Evolutionary conservation across 2,797 vertebrate species (phyloP), one percentile per base, ranked within the genome.

Genomic region (Labroides dimidiatus): DNA sequence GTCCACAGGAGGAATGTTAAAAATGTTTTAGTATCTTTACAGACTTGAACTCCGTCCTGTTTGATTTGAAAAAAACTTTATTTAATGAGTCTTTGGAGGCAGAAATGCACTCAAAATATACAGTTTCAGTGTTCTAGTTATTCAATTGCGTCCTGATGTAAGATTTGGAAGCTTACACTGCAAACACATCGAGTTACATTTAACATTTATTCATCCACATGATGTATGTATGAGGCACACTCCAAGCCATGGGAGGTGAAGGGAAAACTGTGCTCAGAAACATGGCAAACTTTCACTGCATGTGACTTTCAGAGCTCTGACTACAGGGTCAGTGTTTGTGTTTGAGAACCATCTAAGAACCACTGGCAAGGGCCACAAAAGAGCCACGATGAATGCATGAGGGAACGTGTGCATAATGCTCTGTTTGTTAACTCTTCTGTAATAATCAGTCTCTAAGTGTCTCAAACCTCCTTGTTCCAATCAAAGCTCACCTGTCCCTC

Each of bases 31-130:
- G 59, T 17, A 65, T 45, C 58, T 71, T 15, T 58, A 48, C 44
- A 52, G 52, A 48, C 51, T 65, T 67, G 37, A 10, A n/a, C 9
- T 14, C 23, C 19, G 43, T 62, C 49, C 30, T 68, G 63, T 80
- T 78, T 76, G 49, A 78, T 77, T 66, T 74, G 53, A 54, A 57
- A 54, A 57, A 58, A 75, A 51, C 10, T 52, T 15, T 54, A 17
- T 61, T 77, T 64, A 51, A 47, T 14, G 27, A 39, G n/a, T 43
- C 37, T 50, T 63, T 41, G 8, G 24, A 41, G 21, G n/a, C 17
- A 57, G 41, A 42, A 19, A 63, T 24, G 15, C 30, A 13, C 16
- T 58, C 4, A 16, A 16, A 49, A 49, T 49, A 49, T 49, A 49
- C 21, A 6, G 21, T 49, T 24, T 16, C 48, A 24, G 7, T 49